A percentile compares a stretch with the other conserved stretches of the same genome.
These are phyloP conservation scores for Anas georgica DNA, from an alignment of 2,797 vertebrate genomes.

Conservation along the genomic window DNA sequence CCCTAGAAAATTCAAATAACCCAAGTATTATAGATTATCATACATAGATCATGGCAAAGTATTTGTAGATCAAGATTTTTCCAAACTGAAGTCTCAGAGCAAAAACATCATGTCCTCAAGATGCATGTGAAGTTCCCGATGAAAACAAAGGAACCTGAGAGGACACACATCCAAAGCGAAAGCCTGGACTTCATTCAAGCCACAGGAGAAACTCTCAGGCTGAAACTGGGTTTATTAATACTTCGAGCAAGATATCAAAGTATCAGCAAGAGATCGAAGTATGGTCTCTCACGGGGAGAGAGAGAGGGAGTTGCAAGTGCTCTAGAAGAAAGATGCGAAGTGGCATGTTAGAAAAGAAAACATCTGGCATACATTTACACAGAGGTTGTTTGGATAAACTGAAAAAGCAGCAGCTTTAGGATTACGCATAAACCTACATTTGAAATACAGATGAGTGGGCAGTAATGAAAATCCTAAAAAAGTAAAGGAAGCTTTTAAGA, in stretches of 20 bases:
- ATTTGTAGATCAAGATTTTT: neutral
- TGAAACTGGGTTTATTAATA: neutral
- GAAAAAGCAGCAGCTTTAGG: neutral
- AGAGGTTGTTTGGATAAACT: neutral
- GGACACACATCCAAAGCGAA: neutral
- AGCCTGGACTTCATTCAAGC: neutral
- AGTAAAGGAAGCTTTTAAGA: neutral
- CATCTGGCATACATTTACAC: neutral
- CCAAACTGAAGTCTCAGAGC: neutral
- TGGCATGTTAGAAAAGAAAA: conserved; percentile 13
- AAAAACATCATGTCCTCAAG: neutral
- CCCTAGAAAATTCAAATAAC: neutral
- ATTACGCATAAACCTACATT: neutral
- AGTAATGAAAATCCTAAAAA: neutral
- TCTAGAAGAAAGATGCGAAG: conserved; percentile 8
- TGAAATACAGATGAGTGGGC: neutral
- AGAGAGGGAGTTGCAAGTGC: neutral
- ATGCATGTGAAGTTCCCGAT: neutral
- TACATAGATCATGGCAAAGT: neutral
- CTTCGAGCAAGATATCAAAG: neutral
- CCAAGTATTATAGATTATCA: neutral
- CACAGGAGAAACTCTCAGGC: neutral
- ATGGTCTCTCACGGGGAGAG: neutral
- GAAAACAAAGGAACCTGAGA: neutral
- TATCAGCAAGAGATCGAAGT: neutral